Evolutionary conservation across 2,113 vertebrate species (phyloP).

Genomic region (Corythaixoides concolor): DNA sequence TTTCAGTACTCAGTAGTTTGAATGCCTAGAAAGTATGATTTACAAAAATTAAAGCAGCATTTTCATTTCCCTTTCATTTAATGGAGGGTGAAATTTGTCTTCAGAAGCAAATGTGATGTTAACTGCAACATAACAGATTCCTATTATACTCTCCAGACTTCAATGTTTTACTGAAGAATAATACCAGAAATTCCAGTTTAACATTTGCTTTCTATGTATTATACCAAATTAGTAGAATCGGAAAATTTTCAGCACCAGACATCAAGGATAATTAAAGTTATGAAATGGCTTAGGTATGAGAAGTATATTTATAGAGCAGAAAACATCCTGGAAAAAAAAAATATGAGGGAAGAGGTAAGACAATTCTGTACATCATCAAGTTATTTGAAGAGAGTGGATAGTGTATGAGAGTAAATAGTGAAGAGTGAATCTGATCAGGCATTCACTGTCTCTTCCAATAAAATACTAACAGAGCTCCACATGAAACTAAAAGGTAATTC

Average conservation of each 20-base stretch:
- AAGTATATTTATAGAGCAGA: not conserved
- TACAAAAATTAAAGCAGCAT: conserved; percentile 57
- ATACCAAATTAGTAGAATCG: not conserved
- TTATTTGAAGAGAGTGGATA: not conserved
- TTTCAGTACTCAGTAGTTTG: conserved; percentile 68
- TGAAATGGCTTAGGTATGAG: not conserved
- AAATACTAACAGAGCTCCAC: not conserved
- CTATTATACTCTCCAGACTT: not conserved
- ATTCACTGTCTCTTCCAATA: not conserved
- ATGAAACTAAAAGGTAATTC: not conserved
- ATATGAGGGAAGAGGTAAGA: not conserved
- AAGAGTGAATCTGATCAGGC: not conserved
- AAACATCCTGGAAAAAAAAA: not conserved
- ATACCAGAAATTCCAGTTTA: not conserved
- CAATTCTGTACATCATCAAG: not conserved
- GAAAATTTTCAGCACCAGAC: not conserved
- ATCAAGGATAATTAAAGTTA: not conserved
- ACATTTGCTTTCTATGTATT: not conserved
- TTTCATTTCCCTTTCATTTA: conserved; percentile 47
- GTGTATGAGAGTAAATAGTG: not conserved
- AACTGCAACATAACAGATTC: not conserved
- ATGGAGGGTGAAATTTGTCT: not conserved
- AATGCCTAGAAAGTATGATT: conserved; percentile 63
- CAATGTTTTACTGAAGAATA: not conserved
- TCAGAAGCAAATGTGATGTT: not conserved